phyloP scores from a whole-genome alignment of 2,113 vertebrate genomes.

The Oreocharis arfaki region DNA sequence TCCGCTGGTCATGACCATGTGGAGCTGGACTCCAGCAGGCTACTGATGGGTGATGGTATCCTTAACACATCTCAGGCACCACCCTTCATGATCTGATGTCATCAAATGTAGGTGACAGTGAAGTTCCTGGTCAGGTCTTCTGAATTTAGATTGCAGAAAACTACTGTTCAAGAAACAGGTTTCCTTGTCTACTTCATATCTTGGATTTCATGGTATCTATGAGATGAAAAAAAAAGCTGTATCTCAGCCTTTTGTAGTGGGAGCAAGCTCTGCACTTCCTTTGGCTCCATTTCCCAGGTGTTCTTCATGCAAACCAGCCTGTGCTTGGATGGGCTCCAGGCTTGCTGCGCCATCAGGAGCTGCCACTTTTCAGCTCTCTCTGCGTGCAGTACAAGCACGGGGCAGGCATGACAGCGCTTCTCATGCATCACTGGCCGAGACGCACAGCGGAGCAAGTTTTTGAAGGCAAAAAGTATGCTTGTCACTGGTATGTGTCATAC shows the following conservation, averaged over 20 bases:
- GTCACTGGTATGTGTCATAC: neutral
- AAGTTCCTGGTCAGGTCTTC: neutral
- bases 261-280: neutral
- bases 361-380: neutral
- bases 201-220: neutral
- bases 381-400: neutral
- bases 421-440: neutral
- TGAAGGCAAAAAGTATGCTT: neutral
- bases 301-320: neutral
- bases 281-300: neutral
- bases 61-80: neutral
- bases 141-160: neutral
- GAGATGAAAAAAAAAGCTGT: neutral
- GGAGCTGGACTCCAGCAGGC: neutral
- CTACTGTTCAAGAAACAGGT: neutral
- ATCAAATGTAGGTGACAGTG: neutral
- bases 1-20: accelerated
- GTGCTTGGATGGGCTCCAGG: neutral
- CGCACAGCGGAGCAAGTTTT: accelerated
- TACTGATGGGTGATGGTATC: too few relatives aligned
- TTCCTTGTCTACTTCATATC: neutral
- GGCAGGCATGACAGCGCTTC: accelerated
- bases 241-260: neutral
- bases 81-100: neutral
- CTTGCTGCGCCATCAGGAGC: neutral